A percentile compares a stretch with the other conserved stretches of the same genome.
phyloP scores from a whole-genome alignment of 2,797 vertebrate species.

The Perodicticus potto region DNA sequence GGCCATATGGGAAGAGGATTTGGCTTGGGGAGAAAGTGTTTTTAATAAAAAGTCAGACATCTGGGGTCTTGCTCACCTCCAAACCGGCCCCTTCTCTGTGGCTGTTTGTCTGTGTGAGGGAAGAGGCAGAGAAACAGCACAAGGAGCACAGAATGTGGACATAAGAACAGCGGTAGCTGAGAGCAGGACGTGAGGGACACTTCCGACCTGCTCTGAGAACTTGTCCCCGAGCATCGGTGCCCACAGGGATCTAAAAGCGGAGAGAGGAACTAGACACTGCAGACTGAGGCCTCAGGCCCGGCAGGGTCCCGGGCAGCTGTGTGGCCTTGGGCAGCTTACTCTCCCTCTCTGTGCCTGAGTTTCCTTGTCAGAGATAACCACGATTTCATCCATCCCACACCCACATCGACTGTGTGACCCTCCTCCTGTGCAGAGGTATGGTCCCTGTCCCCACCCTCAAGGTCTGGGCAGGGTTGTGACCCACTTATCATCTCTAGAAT shows the following conservation, averaged over 20 bases:
- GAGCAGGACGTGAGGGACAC: background rate
- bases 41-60: background rate
- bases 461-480: background rate
- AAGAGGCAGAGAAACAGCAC: background rate
- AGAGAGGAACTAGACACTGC: background rate
- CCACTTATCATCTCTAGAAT: background rate
- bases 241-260: background rate
- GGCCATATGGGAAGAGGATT: background rate
- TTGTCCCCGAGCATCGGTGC: background rate
- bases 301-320: background rate
- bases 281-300: background rate
- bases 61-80: rapidly evolving
- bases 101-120: rapidly evolving
- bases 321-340: background rate
- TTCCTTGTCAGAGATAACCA: background rate
- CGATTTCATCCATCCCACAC: background rate
- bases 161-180: background rate
- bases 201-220: background rate
- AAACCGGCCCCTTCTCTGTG: rapidly evolving
- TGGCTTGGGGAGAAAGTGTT: no score
- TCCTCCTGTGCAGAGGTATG: background rate
- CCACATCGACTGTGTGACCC: background rate
- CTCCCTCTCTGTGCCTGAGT: background rate
- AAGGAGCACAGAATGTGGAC: background rate
- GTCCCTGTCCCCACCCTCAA: background rate